These are phyloP conservation scores for Coregonus ussuriensis DNA, from an alignment of 2,797 vertebrate genomes.

Conservation along the genomic window DNA sequence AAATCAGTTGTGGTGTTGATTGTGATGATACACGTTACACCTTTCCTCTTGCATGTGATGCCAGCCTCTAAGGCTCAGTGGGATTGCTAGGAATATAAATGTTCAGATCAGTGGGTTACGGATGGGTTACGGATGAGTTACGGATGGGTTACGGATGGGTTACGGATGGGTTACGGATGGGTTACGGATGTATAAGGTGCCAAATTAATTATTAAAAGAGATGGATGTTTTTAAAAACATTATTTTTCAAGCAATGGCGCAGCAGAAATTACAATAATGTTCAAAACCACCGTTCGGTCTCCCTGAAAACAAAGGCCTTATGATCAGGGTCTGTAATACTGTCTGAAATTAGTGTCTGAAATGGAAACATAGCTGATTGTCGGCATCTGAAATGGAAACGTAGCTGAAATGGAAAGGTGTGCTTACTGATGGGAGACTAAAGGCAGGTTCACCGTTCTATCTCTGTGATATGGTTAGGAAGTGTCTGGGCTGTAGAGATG, in stretches of 20 bases:
- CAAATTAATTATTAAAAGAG: neutral
- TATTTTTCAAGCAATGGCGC: slow-evolving; percentile 19
- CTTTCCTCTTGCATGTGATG: slow-evolving; percentile 35
- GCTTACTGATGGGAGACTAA: neutral
- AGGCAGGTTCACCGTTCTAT: neutral
- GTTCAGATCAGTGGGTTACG: slow-evolving; percentile 23
- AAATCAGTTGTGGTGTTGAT: slow-evolving; percentile 45
- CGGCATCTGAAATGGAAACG: neutral
- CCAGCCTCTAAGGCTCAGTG: neutral
- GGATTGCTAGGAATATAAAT: slow-evolving; percentile 25
- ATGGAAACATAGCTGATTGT: no score
- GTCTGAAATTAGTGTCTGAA: neutral
- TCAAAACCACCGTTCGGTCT: slow-evolving; percentile 34
- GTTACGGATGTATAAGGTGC: no score
- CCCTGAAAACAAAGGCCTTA: slow-evolving; percentile 46
- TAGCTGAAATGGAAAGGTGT: slow-evolving; percentile 62
- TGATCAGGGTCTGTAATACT: slow-evolving; percentile 27
- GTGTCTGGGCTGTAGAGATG: slow-evolving; percentile 14
- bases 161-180: no score
- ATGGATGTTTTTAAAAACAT: slow-evolving; percentile 23
- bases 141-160: no score
- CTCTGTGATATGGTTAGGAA: neutral
- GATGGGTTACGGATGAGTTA: neutral
- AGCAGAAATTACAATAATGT: slow-evolving; percentile 47
- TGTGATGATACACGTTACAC: slow-evolving; percentile 21